Percentiles rank a stretch among this genome's conserved stretches.
Conservation (phyloP, 2,113 vertebrate genomes). For the Mormoops blainvillei region DNA sequence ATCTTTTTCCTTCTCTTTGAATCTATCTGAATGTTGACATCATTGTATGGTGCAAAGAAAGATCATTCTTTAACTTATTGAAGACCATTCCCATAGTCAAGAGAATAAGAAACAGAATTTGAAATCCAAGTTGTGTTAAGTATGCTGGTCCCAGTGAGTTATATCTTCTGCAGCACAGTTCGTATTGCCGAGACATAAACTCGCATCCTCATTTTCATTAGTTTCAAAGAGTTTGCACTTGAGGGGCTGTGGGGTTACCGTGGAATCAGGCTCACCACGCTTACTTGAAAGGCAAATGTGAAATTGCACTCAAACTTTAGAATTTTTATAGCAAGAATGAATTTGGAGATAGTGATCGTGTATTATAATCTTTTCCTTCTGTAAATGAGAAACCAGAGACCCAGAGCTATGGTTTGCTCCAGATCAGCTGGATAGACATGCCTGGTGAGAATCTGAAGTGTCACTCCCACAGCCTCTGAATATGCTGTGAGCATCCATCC, state of each 20-base stretch:
- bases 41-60: neutral
- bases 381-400: neutral
- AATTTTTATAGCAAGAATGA: neutral
- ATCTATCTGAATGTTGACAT: neutral
- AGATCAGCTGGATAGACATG: neutral
- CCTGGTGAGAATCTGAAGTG: neutral
- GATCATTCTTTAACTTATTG: neutral
- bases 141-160: neutral
- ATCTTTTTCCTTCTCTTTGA: neutral
- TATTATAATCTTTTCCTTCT: neutral
- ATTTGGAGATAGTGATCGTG: neutral
- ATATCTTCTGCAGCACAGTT: neutral
- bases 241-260: neutral
- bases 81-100: neutral
- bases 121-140: neutral
- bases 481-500: neutral
- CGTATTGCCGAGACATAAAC: neutral
- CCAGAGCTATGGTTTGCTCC: neutral
- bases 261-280: neutral
- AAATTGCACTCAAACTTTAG: conserved; percentile 13
- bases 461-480: rapidly evolving
- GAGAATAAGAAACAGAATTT: conserved; percentile 2
- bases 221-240: neutral
- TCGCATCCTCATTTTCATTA: neutral
- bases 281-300: conserved; percentile 31